Evolutionary conservation across 2,113 vertebrate genomes (phyloP).

Genomic region (Crotophaga sulcirostris): DNA sequence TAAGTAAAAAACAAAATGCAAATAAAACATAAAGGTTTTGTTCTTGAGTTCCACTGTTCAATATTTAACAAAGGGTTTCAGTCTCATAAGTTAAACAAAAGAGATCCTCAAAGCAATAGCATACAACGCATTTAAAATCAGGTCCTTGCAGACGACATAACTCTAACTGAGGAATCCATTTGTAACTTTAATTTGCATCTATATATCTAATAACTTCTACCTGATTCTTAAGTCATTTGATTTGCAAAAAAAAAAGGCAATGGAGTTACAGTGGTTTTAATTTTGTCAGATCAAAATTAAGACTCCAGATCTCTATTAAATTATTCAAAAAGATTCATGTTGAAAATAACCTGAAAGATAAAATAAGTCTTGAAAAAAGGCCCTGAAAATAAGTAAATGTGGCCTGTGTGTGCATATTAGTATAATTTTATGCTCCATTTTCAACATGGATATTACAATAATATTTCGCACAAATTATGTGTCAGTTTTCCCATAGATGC

Average conservation of each 20-base stretch:
- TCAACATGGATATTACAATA: slow-evolving; percentile 33
- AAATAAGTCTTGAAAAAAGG: not conserved
- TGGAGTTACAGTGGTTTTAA: not conserved
- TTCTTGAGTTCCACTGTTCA: not conserved
- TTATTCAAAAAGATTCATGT: not conserved
- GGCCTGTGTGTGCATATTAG: not conserved
- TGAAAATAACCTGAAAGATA: not conserved
- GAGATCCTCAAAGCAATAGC: not conserved
- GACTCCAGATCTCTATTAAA: not conserved
- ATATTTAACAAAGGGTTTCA: not conserved
- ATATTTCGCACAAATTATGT: slow-evolving; percentile 43
- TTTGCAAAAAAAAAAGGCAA: not conserved
- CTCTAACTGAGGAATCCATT: not conserved
- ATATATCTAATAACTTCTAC: not conserved
- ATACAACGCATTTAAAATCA: not conserved
- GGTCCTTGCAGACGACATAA: not conserved
- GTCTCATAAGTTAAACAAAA: not conserved
- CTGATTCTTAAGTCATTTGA: not conserved
- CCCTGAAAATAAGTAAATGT: slow-evolving; percentile 1
- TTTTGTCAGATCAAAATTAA: not conserved
- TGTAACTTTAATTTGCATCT: not conserved
- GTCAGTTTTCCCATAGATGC: slow-evolving; percentile 33
- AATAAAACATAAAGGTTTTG: not conserved
- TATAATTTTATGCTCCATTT: slow-evolving; percentile 48
- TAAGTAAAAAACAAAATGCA: not conserved